A percentile compares a stretch with the other conserved stretches of the same genome.
phyloP scores from a whole-genome alignment of 2,113 vertebrate species.

The Gnathonemus longibarbis region DNA sequence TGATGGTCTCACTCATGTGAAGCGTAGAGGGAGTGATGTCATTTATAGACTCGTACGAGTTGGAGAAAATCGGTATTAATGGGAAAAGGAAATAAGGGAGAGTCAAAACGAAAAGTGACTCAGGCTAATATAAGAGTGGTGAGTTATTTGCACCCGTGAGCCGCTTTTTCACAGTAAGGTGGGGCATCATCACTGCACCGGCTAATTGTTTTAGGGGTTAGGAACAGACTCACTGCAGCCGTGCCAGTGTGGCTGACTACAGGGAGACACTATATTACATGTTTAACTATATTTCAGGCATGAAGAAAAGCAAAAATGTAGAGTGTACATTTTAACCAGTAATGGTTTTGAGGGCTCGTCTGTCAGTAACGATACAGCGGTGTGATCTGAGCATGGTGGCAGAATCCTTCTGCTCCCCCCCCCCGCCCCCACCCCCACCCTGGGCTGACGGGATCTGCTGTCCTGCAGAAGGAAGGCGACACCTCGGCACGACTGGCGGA shows the following conservation, averaged over 20 bases:
- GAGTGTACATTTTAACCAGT: not conserved
- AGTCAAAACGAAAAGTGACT: not conserved
- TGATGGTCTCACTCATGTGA: not conserved
- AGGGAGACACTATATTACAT: not conserved
- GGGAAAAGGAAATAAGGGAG: not conserved
- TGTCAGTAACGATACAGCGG: not conserved
- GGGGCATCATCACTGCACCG: not conserved
- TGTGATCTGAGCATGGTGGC: not conserved
- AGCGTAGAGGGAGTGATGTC: not conserved
- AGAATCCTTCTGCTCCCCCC: not conserved
- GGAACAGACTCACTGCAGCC: not conserved
- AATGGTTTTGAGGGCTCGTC: not conserved
- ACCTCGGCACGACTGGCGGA: not conserved
- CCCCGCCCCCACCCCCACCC: too few species aligned
- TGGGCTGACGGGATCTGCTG: too few species aligned
- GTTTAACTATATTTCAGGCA: not conserved
- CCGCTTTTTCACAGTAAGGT: not conserved
- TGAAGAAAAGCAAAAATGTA: not conserved
- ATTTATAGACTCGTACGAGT: not conserved
- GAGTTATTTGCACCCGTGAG: not conserved
- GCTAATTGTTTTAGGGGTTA: not conserved
- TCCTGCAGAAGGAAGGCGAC: not conserved
- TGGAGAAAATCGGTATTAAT: not conserved
- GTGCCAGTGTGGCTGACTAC: not conserved
- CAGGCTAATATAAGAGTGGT: not conserved